Evolutionary conservation across 2,113 vertebrate species (phyloP).

Genomic region (Paedocypris sp.): DNA sequence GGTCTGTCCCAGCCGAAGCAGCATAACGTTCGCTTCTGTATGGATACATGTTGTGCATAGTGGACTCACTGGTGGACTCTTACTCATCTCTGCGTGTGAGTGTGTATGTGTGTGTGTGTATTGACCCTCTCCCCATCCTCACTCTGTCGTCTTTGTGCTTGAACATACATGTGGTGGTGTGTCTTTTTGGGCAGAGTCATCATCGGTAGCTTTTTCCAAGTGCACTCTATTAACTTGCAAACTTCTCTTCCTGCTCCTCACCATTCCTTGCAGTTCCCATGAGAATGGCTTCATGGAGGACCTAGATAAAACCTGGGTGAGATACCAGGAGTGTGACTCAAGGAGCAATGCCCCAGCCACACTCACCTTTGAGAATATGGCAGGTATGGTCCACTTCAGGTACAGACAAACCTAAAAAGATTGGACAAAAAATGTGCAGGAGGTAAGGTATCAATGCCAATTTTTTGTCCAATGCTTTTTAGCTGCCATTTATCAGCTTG

Average conservation of each 20-base stretch:
- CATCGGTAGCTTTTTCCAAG: slow-evolving; percentile 27
- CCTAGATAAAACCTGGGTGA: slow-evolving; percentile 96
- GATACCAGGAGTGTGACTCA: slow-evolving; percentile 97
- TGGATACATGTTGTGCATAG: slow-evolving; percentile 45
- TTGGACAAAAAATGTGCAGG: slow-evolving; percentile 69
- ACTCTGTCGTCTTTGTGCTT: slow-evolving; percentile 35
- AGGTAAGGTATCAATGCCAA: slow-evolving; percentile 62
- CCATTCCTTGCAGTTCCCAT: slow-evolving; percentile 65
- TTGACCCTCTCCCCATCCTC: slow-evolving; percentile 26
- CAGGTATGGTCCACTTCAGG: slow-evolving; percentile 68
- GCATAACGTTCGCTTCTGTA: slow-evolving; percentile 59
- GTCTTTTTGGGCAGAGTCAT: slow-evolving; percentile 45
- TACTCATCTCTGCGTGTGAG: slow-evolving; percentile 49
- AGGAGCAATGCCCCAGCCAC: slow-evolving; percentile 96
- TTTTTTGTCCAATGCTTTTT: slow-evolving; percentile 71
- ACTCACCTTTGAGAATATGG: slow-evolving; percentile 98
- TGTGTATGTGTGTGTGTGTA: no score
- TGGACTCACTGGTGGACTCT: slow-evolving; percentile 41
- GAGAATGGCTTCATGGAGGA: slow-evolving; percentile 99
- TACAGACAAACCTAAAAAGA: slow-evolving; percentile 56
- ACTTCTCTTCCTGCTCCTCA: slow-evolving; percentile 48
- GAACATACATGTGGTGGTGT: slow-evolving; percentile 29
- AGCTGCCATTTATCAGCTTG: slow-evolving; percentile 36
- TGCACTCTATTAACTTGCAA: slow-evolving; percentile 40
- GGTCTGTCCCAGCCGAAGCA: slow-evolving; percentile 79